phyloP scores from a whole-genome alignment of 2,797 vertebrate species.

The Falco columbarius region DNA sequence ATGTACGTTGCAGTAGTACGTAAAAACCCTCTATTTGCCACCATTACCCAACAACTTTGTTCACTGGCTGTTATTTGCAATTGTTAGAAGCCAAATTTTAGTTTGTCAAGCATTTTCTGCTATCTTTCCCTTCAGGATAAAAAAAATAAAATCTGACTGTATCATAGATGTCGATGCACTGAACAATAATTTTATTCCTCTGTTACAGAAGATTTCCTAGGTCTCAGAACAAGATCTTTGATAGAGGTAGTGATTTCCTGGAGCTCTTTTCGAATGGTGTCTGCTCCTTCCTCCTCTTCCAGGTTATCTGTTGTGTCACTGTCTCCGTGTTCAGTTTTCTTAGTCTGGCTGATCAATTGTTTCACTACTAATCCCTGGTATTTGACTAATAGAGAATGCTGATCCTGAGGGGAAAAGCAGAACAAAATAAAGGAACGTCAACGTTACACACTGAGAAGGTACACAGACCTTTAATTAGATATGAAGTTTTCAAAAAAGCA shows the following conservation, averaged over 20 bases:
- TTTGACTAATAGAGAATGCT: conserved; percentile 85
- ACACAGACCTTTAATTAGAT: not conserved
- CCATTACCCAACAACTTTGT: not conserved
- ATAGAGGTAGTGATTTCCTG: conserved; percentile 81
- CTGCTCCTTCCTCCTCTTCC: conserved; percentile 74
- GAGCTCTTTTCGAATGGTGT: conserved; percentile 81
- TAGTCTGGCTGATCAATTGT: conserved; percentile 85
- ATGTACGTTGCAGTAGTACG: not conserved
- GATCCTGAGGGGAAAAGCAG: conserved; percentile 81
- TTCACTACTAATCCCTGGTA: conserved; percentile 95
- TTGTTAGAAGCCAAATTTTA: not conserved
- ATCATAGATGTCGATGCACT: not conserved
- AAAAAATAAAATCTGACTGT: not conserved
- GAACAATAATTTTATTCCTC: conserved; percentile 81
- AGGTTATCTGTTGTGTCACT: conserved; percentile 54
- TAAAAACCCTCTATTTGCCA: not conserved
- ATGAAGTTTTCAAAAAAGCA: not conserved
- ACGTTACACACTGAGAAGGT: not conserved
- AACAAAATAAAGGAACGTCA: not conserved
- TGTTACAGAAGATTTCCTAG: conserved; percentile 82
- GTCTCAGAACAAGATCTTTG: conserved; percentile 89
- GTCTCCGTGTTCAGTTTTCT: conserved; percentile 79
- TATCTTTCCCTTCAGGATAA: not conserved
- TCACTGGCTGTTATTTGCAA: not conserved
- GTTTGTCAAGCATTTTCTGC: not conserved